These are phyloP conservation scores for Tetramorium parvispinum DNA, from an alignment of 1,140 invertebrate species.

Conservation along the genomic window DNA sequence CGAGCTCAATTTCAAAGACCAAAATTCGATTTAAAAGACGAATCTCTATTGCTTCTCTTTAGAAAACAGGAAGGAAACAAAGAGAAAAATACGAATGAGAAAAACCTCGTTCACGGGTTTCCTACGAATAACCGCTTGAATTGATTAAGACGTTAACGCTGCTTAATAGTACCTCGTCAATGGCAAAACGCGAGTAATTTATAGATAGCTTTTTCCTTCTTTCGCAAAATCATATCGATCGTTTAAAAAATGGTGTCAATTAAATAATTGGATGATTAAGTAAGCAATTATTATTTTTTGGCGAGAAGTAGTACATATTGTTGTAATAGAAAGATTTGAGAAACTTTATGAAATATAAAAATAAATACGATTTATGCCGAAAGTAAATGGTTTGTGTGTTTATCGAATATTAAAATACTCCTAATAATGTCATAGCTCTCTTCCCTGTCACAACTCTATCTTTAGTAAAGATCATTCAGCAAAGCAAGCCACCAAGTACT, in stretches of 20 bases:
- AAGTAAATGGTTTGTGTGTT: conserved; percentile 6
- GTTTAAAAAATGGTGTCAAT: conserved; percentile 4
- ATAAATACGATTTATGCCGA: background rate
- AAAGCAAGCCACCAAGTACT: background rate
- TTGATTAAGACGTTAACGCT: background rate
- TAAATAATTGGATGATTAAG: conserved; percentile 19
- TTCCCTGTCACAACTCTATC: background rate
- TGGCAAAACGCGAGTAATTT: background rate
- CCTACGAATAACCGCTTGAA: background rate
- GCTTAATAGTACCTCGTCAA: conserved; percentile 4
- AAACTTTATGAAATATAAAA: background rate
- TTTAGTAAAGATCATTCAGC: background rate
- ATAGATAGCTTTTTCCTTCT: background rate
- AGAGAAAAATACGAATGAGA: background rate
- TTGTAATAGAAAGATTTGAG: conserved; percentile 3
- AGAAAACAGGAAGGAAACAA: background rate
- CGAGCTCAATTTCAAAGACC: background rate
- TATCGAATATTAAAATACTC: background rate
- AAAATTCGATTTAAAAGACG: background rate
- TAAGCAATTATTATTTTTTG: conserved; percentile 10
- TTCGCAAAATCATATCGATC: background rate
- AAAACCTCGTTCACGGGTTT: background rate
- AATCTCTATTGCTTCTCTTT: background rate
- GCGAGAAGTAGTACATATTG: background rate
- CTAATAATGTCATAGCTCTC: background rate